A percentile compares a stretch with the other conserved stretches of the same genome.
Evolutionary conservation across 2,888 invertebrate species (phyloP).

Genomic region (Pseudoips prasinana): DNA sequence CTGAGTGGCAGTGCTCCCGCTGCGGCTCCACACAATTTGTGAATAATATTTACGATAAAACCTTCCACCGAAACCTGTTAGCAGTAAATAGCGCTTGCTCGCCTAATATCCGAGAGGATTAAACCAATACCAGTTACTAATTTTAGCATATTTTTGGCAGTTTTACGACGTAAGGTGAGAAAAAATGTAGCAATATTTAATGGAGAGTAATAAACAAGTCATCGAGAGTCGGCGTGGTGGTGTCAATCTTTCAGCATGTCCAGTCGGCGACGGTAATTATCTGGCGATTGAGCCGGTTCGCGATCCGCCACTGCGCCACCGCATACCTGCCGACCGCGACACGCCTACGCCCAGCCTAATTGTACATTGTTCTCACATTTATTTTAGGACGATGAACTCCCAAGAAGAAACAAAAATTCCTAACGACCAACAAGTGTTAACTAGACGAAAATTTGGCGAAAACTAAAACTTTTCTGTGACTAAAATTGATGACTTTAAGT

Average conservation of each 20-base stretch:
- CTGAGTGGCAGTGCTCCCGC: conserved; percentile 70
- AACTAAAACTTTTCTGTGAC: background rate
- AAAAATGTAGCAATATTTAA: conserved; percentile 47
- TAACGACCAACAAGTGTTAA: conserved; percentile 26
- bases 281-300: conserved; percentile 44
- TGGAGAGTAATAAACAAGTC: conserved; percentile 66
- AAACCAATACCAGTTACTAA: conserved; percentile 53
- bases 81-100: conserved; percentile 56
- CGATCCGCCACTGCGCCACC: conserved; percentile 15
- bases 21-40: conserved; percentile 72
- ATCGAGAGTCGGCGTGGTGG: conserved; percentile 45
- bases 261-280: conserved; percentile 65
- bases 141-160: conserved; percentile 46
- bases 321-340: conserved; percentile 42
- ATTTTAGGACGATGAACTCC: conserved; percentile 51
- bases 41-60: conserved; percentile 76
- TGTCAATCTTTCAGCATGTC: conserved; percentile 70
- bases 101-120: conserved; percentile 53
- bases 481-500: too few relatives aligned
- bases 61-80: conserved; percentile 63
- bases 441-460: conserved; percentile 20
- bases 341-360: conserved; percentile 56
- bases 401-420: conserved; percentile 14
- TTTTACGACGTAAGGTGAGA: conserved; percentile 46
- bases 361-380: conserved; percentile 62